phyloP scores from a whole-genome alignment of 2,113 vertebrate genomes.

The Planiliza haematocheilus region DNA sequence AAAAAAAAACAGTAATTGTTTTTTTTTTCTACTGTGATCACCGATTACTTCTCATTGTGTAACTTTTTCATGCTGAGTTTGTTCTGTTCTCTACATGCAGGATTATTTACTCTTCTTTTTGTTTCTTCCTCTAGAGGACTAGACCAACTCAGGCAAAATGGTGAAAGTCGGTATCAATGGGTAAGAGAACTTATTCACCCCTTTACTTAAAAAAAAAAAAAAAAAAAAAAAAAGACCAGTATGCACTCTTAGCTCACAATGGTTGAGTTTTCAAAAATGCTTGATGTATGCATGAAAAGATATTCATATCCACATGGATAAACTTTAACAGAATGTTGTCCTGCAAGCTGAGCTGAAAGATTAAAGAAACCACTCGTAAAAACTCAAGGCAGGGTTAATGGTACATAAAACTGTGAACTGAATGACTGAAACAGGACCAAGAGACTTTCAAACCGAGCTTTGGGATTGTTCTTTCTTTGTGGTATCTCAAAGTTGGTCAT shows the following conservation, averaged over 20 bases:
- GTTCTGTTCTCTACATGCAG: slow-evolving; percentile 4
- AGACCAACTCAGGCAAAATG: slow-evolving; percentile 81
- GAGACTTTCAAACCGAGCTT: no score
- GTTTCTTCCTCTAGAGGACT: slow-evolving; percentile 76
- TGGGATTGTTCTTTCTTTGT: no score
- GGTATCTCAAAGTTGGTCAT: no score
- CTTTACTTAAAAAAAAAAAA: background rate
- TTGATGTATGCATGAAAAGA: no score
- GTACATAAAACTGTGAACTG: no score
- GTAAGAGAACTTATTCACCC: slow-evolving; percentile 67
- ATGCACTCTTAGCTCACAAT: background rate
- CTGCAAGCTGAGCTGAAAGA: no score
- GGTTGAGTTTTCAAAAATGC: no score
- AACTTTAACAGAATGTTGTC: no score
- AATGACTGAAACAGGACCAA: no score
- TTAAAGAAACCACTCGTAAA: no score
- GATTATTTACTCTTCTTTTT: background rate
- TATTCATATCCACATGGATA: no score
- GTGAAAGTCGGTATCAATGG: slow-evolving; percentile 87
- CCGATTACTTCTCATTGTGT: slow-evolving; percentile 18
- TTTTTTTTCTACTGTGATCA: background rate
- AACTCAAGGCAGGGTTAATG: no score
- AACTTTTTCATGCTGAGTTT: background rate
- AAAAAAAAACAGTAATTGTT: background rate
- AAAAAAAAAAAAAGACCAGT: background rate